A percentile compares a stretch with the other conserved stretches of the same genome.
Conservation (phyloP, 2,113 vertebrate species). For the Odocoileus hemionus region DNA sequence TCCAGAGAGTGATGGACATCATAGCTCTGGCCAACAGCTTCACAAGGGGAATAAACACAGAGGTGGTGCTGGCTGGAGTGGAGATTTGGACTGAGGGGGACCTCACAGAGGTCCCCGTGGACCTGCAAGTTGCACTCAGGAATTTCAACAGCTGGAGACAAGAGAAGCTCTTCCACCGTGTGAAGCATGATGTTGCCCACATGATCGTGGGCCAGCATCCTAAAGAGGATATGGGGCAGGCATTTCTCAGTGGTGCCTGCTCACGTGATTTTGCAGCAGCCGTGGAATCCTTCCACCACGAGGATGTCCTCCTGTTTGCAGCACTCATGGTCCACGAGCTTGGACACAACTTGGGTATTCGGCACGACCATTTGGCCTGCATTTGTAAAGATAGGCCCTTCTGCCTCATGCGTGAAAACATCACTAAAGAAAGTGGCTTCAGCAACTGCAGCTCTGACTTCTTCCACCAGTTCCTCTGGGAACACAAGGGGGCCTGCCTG, state of each 20-base stretch:
- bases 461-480: slow-evolving; percentile 45
- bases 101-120: not conserved
- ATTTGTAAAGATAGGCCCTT: not conserved
- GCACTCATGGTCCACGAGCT: slow-evolving; percentile 54
- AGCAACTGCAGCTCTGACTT: slow-evolving; percentile 71
- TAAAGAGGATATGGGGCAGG: not conserved
- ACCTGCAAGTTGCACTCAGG: slow-evolving; percentile 28
- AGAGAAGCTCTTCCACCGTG: not conserved
- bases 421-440: slow-evolving; percentile 42
- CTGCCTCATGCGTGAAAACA: slow-evolving; percentile 64
- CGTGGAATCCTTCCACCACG: slow-evolving; percentile 48
- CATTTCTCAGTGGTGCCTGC: slow-evolving; percentile 57
- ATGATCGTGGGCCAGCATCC: slow-evolving; percentile 49
- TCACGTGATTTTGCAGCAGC: slow-evolving; percentile 5
- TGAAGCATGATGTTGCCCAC: slow-evolving; percentile 55
- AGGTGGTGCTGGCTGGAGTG: slow-evolving; percentile 59
- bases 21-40: slow-evolving; percentile 69
- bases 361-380: slow-evolving; percentile 56
- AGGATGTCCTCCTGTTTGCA: slow-evolving; percentile 37
- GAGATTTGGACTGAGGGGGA: slow-evolving; percentile 74
- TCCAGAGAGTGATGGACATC: slow-evolving; percentile 47
- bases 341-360: slow-evolving; percentile 69
- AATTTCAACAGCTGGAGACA: slow-evolving; percentile 70
- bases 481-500: slow-evolving; percentile 61
- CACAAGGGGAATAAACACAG: slow-evolving; percentile 50